Evolutionary conservation across 2,113 vertebrate species (phyloP).

Genomic region (Dicerorhinus sumatrensis): DNA sequence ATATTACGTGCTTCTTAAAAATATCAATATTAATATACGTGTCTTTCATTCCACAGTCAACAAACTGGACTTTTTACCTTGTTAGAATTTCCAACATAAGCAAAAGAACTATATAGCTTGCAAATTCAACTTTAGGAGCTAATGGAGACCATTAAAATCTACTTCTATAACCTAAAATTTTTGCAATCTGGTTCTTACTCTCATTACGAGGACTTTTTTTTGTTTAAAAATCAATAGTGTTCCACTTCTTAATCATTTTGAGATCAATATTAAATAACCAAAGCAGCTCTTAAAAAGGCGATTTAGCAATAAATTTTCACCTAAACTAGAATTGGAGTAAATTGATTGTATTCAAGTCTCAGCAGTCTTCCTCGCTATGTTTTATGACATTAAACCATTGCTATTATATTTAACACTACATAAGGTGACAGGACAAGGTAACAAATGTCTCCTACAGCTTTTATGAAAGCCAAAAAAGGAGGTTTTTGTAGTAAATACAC

Average conservation of each 20-base stretch:
- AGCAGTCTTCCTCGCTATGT: slow-evolving; percentile 67
- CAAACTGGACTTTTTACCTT: slow-evolving; percentile 14
- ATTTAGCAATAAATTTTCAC: slow-evolving; percentile 81
- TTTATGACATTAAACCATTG: slow-evolving; percentile 77
- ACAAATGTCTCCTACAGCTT: slow-evolving; percentile 73
- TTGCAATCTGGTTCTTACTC: slow-evolving; percentile 65
- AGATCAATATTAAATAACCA: slow-evolving; percentile 86
- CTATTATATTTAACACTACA: slow-evolving; percentile 79
- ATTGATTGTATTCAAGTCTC: slow-evolving; percentile 78
- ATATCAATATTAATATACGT: not conserved
- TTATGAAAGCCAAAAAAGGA: slow-evolving; percentile 74
- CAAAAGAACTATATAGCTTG: slow-evolving; percentile 10
- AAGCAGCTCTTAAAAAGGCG: slow-evolving; percentile 70
- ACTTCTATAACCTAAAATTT: slow-evolving; percentile 51
- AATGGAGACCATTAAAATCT: slow-evolving; percentile 49
- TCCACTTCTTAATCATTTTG: slow-evolving; percentile 81
- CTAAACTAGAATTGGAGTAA: slow-evolving; percentile 79
- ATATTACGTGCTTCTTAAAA: not conserved
- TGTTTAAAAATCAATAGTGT: slow-evolving; percentile 81
- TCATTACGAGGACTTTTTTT: slow-evolving; percentile 69
- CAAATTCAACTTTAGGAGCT: slow-evolving; percentile 27
- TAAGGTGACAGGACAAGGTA: slow-evolving; percentile 75
- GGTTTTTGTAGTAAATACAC: slow-evolving; percentile 46
- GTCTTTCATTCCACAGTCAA: slow-evolving; percentile 24
- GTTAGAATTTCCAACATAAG: slow-evolving; percentile 39